These are phyloP conservation scores for Loris lydekkerianus DNA, from an alignment of 2,797 vertebrate genomes.

Conservation along the genomic window DNA sequence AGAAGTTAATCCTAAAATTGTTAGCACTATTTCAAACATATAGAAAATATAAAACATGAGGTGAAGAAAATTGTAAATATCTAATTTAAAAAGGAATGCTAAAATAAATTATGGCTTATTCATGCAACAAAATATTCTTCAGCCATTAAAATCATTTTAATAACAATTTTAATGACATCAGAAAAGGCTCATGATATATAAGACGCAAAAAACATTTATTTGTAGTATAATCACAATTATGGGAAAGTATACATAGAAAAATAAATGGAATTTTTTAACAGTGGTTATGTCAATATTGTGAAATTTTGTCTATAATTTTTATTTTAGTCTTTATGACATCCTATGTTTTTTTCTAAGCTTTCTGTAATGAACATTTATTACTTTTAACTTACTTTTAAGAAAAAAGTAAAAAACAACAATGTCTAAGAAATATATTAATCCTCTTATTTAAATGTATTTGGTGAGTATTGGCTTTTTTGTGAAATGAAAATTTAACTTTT, in stretches of 20 bases:
- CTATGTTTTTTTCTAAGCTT: background rate
- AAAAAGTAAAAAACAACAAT: background rate
- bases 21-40: conserved; percentile 8
- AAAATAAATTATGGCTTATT: background rate
- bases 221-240: background rate
- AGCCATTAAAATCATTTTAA: background rate
- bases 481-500: conserved; percentile 48
- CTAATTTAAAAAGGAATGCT: background rate
- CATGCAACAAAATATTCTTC: conserved; percentile 31
- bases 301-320: conserved; percentile 6
- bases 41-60: background rate
- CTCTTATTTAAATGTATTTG: background rate
- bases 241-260: background rate
- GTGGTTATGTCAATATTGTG: background rate
- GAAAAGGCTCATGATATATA: background rate
- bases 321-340: background rate
- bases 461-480: background rate
- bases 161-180: background rate
- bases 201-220: conserved; percentile 5
- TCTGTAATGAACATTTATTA: conserved; percentile 23
- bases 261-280: background rate
- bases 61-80: background rate
- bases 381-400: conserved; percentile 47
- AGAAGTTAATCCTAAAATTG: conserved; percentile 36
- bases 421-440: background rate